A percentile compares a stretch with the other conserved stretches of the same genome.
Conservation (phyloP, 2,797 vertebrate species). For the Vireo griseus region DNA sequence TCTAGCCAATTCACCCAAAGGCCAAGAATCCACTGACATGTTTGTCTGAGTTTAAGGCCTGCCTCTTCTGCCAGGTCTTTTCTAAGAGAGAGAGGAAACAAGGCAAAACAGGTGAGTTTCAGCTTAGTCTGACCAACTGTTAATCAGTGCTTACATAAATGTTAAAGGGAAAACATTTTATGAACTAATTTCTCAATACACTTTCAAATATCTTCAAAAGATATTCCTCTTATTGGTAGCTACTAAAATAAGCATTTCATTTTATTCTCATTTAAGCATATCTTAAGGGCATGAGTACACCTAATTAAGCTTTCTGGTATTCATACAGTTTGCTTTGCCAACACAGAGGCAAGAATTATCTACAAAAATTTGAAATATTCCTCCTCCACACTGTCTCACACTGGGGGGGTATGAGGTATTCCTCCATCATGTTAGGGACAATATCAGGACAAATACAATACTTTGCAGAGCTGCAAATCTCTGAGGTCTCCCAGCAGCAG, state of each 20-base stretch:
- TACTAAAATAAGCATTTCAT: not conserved
- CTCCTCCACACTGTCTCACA: not conserved
- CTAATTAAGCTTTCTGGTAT: not conserved
- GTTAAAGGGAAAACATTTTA: not conserved
- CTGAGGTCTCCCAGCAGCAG: not conserved
- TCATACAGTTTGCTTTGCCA: not conserved
- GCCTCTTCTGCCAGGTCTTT: not conserved
- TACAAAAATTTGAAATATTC: not conserved
- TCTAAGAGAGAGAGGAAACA: not conserved
- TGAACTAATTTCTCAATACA: not conserved
- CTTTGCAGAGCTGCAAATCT: not conserved
- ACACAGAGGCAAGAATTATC: not conserved
- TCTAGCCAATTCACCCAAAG: not conserved
- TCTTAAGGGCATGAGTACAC: not conserved
- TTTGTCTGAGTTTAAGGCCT: not conserved
- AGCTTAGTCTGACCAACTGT: not conserved
- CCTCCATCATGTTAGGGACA: not conserved
- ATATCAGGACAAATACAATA: not conserved
- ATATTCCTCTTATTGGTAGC: not conserved
- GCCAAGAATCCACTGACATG: not conserved
- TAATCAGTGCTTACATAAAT: not conserved
- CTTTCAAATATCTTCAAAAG: not conserved
- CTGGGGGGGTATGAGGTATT: not conserved
- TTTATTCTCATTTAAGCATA: not conserved
- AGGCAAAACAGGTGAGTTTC: not conserved